Evolutionary conservation across 2,797 vertebrate genomes (phyloP), one percentile per base, ranked within the genome.

Genomic region (Selene dorsalis): DNA sequence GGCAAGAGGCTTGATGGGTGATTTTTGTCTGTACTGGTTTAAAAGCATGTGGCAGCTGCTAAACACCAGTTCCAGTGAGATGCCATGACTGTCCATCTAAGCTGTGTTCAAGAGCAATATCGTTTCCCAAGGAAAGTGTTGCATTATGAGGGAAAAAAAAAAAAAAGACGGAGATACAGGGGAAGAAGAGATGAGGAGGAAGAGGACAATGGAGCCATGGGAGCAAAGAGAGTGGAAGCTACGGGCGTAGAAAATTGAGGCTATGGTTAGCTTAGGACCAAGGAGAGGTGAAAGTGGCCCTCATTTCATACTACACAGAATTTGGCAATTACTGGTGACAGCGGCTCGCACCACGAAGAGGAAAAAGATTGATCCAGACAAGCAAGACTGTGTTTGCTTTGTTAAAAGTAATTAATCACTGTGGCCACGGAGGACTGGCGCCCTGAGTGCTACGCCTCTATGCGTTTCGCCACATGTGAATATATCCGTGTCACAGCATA

Each of bases 401-500:
- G 90, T 90, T 93, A 89, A 92, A 92, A 93, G 91, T 91, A 93
- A 94, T 94, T 93, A 93, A 93, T 93, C 92, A 90, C 84, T 55
- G 87, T 65, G 76, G 87, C 90, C 85, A 77, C 79, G 18, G 83
- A 90, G 89, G 90, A 93, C 84, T 73, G 79, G 67, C 39, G 81
- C 87, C 83, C 80, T 47, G 72, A 87, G 87, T 72, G 76, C 81
- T 64, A 20, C 39, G 13, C 16, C n/a, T 66, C 61, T 39, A 39
- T 55, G 62, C 55, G 75, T 43, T 71, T n/a, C 79, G 35, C 67
- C 75, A 53, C 53, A 77, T 80, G 73, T 65, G 80, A 79, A 78
- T 45, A 43, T 32, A 35, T 2, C 28, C 26, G 30, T 63, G 58
- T 65, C 59, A 35, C 47, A 1, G 79, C 69, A 79, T 73, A 66